Base-by-base conservation (phyloP, 1,140 invertebrate genomes). In the Muscidifurax raptorellus region DNA sequence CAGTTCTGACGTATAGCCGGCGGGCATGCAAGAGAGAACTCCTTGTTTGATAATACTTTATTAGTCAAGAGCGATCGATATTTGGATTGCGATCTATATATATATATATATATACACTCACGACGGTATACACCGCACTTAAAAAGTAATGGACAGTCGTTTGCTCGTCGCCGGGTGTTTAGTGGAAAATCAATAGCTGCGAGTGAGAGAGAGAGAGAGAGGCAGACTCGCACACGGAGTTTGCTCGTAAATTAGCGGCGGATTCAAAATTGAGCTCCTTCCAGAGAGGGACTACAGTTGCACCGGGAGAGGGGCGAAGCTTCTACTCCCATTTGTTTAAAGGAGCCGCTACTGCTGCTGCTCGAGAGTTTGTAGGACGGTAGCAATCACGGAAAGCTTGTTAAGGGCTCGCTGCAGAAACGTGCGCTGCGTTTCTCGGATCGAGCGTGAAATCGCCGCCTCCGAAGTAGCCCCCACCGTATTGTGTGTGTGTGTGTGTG, bases 161-260 rank as follows among this genome's bases (percentile, higher is more conserved):
- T 80, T 40, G 52, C 40, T 69, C 32, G 52, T 59, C 52, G 22
- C 52, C 25, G 67, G 59, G 66, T 80, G 66, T 80, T 80, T 80
- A 59, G 67, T 52, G 9, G 69, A 75, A 72, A 82, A 82, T 82
- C 80, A 82, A 82, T 82, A 67, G 71, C n/a, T n/a, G n/a, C n/a
- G 36, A 40, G 36, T 6, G 36, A 40, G 36, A 10, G 7, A 6
- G 36, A 40, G 32, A 2, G 32, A 2, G 5, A 2, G 32, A 2
- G 2, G 2, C 2, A 32, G 32, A 32, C 25, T 27, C 25, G 13
- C 52, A 12, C 6, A 27, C 47, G 64, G 64, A 59, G 22, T 59
- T 59, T 18, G 27, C 76, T 66, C 40, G 66, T 71, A 80, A 80
- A 80, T 80, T 80, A 74, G 69, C n/a, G 22, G 5, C 69, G 22